A percentile compares a stretch with the other conserved stretches of the same genome.
Evolutionary conservation across 2,113 vertebrate genomes (phyloP).

Genomic region (Raja brachyura): DNA sequence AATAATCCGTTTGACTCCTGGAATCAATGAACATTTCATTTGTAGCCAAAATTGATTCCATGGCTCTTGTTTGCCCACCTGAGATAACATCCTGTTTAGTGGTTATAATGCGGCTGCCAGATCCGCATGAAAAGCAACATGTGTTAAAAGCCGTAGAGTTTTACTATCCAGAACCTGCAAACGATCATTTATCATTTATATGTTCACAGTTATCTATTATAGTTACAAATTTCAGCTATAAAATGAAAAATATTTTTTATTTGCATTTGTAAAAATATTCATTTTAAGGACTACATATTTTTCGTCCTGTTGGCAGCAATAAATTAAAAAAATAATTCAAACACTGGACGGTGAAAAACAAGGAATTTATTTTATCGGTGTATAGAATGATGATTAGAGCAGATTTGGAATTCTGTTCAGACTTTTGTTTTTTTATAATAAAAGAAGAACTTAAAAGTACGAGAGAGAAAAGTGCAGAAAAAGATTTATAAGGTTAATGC

Average conservation of each 20-base stretch:
- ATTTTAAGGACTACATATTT: background rate
- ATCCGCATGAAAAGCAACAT: background rate
- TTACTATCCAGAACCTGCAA: background rate
- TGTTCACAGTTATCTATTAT: background rate
- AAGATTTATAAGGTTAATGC: background rate
- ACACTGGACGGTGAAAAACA: background rate
- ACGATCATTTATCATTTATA: too few relatives aligned
- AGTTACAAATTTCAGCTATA: background rate
- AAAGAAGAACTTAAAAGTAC: background rate
- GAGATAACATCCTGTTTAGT: constrained; percentile 35
- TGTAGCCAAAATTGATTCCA: constrained; percentile 34
- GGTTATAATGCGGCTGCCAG: constrained; percentile 20
- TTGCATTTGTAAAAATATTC: background rate
- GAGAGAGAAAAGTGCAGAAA: background rate
- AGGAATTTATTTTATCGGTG: background rate
- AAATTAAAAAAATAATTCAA: background rate
- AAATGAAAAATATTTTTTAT: background rate
- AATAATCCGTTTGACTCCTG: constrained; percentile 17
- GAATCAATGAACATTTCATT: constrained; percentile 32
- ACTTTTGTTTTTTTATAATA: background rate
- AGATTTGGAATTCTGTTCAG: background rate
- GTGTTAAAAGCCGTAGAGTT: background rate
- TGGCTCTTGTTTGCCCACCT: constrained; percentile 31
- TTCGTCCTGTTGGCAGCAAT: background rate
- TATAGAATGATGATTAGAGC: background rate